Conservation (phyloP, 2,888 invertebrate genomes). For the Drosophila histrio region DNA sequence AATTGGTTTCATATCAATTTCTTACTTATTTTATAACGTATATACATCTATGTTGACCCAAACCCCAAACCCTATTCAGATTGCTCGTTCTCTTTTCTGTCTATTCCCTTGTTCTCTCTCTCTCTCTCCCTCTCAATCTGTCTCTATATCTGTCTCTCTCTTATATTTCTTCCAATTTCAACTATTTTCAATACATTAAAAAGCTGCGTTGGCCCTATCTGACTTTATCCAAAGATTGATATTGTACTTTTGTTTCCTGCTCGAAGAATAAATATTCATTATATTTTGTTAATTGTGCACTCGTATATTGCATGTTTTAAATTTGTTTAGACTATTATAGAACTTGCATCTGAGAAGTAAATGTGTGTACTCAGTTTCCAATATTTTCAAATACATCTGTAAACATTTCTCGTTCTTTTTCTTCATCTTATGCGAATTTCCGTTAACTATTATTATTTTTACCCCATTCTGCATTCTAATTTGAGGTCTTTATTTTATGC, state of each 20-base stretch:
- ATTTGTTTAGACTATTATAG: not conserved
- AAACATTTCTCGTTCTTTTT: not conserved
- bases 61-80: not conserved
- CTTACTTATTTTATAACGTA: constrained; percentile 33
- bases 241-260: constrained; percentile 19
- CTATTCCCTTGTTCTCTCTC: constrained; percentile 19
- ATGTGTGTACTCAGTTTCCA: constrained; percentile 77
- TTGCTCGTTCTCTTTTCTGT: constrained; percentile 1
- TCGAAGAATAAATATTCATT: not conserved
- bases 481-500: constrained; percentile 42
- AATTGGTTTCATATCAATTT: constrained; percentile 46
- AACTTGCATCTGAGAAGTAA: constrained; percentile 59
- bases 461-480: constrained; percentile 8
- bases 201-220: constrained; percentile 29
- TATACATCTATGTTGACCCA: constrained; percentile 31
- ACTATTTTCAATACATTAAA: not conserved
- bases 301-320: constrained; percentile 30
- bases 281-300: constrained; percentile 6
- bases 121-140: constrained; percentile 25
- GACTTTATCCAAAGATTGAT: constrained; percentile 1
- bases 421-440: constrained; percentile 1
- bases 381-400: constrained; percentile 9
- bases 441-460: not conserved
- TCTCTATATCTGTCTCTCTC: too few relatives aligned
- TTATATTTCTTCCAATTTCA: not conserved